These are phyloP conservation scores for Drosophila neotestacea DNA, from an alignment of 2,888 invertebrate species.

Conservation along the genomic window DNA sequence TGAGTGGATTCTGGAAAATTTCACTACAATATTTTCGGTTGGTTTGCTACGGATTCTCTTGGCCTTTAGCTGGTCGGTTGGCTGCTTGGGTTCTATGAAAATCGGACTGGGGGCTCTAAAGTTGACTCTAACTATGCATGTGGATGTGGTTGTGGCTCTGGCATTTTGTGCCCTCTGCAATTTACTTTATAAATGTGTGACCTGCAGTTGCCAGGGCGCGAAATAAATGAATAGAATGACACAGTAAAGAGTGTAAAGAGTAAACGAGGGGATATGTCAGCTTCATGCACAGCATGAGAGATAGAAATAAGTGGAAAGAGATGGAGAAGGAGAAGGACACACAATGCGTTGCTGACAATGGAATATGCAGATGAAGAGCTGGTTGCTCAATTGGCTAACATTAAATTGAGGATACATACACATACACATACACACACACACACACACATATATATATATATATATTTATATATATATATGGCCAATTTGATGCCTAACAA, in stretches of 20 bases:
- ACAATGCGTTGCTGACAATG: constrained; percentile 37
- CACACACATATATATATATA: constrained; percentile 9
- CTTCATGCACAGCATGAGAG: constrained; percentile 13
- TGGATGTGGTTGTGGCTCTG: constrained; percentile 35
- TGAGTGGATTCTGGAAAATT: constrained; percentile 28
- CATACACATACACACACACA: constrained; percentile 33
- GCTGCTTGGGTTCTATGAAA: constrained; percentile 19
- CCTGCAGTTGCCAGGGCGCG: constrained; percentile 41
- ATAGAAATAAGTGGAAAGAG: not conserved
- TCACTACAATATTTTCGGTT: constrained; percentile 1
- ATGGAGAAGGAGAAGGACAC: not conserved
- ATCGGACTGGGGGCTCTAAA: constrained; percentile 17
- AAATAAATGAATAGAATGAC: constrained; percentile 9
- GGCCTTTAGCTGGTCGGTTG: constrained; percentile 11
- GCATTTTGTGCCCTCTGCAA: constrained; percentile 48
- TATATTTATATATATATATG: constrained; percentile 10
- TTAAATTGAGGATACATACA: constrained; percentile 20
- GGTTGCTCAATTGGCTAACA: constrained; percentile 48
- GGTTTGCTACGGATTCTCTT: constrained; percentile 8
- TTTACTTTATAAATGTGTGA: constrained; percentile 36
- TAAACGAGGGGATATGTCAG: constrained; percentile 26
- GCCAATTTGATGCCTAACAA: constrained; percentile 54
- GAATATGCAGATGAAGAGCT: constrained; percentile 31
- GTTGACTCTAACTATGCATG: constrained; percentile 3
- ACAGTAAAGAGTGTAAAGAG: not conserved